Base-by-base conservation (phyloP, 2,797 vertebrate species). In the Dryobates pubescens region DNA sequence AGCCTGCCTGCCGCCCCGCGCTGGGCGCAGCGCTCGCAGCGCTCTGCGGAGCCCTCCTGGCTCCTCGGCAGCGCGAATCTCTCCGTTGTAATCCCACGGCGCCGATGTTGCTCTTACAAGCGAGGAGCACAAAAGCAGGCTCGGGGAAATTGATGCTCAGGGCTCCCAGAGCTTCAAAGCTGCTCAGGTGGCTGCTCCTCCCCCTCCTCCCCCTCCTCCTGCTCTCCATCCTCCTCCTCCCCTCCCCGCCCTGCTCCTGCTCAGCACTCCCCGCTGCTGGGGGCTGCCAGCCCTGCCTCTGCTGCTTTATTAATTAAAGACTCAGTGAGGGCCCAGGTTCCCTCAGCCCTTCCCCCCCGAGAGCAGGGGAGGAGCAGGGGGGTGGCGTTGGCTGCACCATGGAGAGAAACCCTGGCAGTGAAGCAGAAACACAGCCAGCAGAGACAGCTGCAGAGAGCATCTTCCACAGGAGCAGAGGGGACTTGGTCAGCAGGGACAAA, bases 291-390 rank as follows among this genome's bases (percentile, higher is more conserved):
- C 19, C 54, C 36, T 7, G 38, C 38, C 41, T 76, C 43, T 59
- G 74, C 47, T 82, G 80, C 41, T 75, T 87, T 82, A 82, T 77
- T 62, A 71, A 56, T 82, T 83, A 77, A 85, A 47, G 78, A 81
- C 75, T 36, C 64, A 58, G 15, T 13, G 82, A 77, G 7, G 70
- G 63, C 81, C 68, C 65, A 70, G 32, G 13, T 19, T 80, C 69
- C 18, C 41, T 79, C 73, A 86, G 38, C 51, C 51, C 53, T 77
- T 41, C 83, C 65, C 32, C 24, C 23, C 26, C 23, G 0, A 13
- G 9, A 53, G 43, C 0, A 1, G 1, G n/a, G 16, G 54, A 79
- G 18, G 45, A 51, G 82, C 67, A 68, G 32, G 43, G 90, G 38
- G 49, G 51, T 17, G 49, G 65, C 5, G 10, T 24, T 64, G 65